These are phyloP conservation scores for Tonatia bakeri DNA, from an alignment of 2,113 vertebrate species.

Conservation along the genomic window DNA sequence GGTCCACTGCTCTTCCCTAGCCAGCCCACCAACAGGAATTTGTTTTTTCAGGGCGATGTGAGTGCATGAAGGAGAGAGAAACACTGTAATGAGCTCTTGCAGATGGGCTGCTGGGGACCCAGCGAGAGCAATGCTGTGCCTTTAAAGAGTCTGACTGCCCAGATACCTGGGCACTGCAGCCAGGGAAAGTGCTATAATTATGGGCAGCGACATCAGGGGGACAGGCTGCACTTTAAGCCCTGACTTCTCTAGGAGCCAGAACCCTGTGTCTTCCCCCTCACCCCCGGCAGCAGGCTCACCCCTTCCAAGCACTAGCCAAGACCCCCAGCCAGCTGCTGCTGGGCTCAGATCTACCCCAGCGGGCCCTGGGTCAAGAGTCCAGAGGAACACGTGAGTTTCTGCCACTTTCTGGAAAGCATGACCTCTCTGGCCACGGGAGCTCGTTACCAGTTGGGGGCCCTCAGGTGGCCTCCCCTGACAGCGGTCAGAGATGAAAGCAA, in stretches of 20 bases:
- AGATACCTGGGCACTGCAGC: background rate
- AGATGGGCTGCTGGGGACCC: background rate
- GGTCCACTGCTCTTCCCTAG: background rate
- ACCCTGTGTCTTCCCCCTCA: background rate
- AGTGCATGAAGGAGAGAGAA: background rate
- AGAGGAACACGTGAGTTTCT: background rate
- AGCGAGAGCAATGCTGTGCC: background rate
- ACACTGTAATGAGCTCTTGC: background rate
- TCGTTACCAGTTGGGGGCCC: conserved; percentile 7
- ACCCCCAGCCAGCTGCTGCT: background rate
- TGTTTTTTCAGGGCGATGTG: background rate
- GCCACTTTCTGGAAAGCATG: background rate
- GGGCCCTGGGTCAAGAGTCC: background rate
- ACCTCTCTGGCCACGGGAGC: background rate
- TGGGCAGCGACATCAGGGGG: background rate
- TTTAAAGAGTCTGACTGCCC: background rate
- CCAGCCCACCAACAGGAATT: background rate
- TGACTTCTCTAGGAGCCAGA: background rate
- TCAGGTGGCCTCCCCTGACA: background rate
- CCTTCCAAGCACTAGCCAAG: background rate
- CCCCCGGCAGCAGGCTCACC: background rate
- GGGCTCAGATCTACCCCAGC: background rate
- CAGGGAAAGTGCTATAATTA: accelerated
- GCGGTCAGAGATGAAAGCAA: conserved; percentile 7
- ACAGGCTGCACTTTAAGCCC: background rate